Base-by-base conservation (phyloP, 2,113 vertebrate species). In the Labeo catla region DNA sequence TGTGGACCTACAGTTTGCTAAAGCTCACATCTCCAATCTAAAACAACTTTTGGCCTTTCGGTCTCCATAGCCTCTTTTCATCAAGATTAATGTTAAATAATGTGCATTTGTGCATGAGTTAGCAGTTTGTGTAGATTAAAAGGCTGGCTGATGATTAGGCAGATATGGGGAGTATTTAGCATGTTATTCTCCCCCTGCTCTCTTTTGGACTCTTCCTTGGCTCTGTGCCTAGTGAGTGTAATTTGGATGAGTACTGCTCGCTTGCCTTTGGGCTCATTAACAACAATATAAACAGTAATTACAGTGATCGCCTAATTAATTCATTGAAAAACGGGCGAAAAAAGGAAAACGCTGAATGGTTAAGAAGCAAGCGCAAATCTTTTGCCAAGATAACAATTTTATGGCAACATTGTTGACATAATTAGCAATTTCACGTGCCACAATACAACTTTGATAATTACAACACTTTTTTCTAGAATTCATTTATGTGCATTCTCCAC, bases 281-380 rank as follows among this genome's bases (percentile, higher is more conserved):
- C 93, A 95, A 94, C 94, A 94, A 95, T 94, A 94, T 94, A 95
- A 95, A 95, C 95, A 95, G 94, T 95, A 94, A 95, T 95, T 95
- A 94, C 95, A 94, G 93, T 94, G 93, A 95, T 95, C 93, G 92
- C 88, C 93, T 95, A 95, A 95, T 95, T 95, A 94, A 95, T 95
- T 94, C 92, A 92, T 95, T 95, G 93, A 91, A 86, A 89, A 89
- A 70, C 45, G 54, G 73, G 81, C 43, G 63, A 66, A 89, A 87
- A 85, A 79, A 77, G 79, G 72, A 83, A 94, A 95, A 92, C 90
- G 87, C 88, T 92, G 92, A 92, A 91, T 86, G 81, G 89, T 65
- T 93, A 93, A 93, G 94, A 94, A 90, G 88, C 88, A 80, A 80
- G 86, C 90, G 91, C 90, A 93, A 94, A 94, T 94, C 90, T 94